These are phyloP conservation scores for Ephialtes manifestator DNA, from an alignment of 2,888 invertebrate species.

Conservation along the genomic window DNA sequence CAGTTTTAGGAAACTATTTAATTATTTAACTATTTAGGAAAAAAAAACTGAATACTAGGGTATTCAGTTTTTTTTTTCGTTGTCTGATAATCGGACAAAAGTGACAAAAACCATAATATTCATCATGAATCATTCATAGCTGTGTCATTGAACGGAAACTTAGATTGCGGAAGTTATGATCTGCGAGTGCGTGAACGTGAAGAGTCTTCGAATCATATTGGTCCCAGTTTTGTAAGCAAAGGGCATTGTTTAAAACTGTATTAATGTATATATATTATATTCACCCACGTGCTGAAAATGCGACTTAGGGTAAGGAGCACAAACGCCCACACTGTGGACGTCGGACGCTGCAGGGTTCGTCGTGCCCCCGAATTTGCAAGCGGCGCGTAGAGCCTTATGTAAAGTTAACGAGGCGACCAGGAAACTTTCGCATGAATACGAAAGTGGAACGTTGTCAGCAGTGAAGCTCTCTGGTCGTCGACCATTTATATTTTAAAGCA, in stretches of 20 bases:
- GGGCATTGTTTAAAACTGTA: neutral
- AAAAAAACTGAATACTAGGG: too few relatives aligned
- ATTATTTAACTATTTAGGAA: too few relatives aligned
- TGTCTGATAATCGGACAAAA: too few relatives aligned
- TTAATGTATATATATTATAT: neutral
- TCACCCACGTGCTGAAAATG: neutral
- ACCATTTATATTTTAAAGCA: conserved; percentile 84
- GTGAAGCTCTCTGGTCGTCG: conserved; percentile 72
- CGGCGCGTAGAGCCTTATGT: conserved; percentile 78
- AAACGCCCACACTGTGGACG: conserved; percentile 30
- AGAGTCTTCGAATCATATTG: neutral
- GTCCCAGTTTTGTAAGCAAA: neutral
- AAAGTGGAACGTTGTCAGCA: conserved; percentile 80
- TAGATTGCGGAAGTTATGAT: neutral
- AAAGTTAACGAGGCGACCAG: conserved; percentile 83
- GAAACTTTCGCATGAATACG: conserved; percentile 84
- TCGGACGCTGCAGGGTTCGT: conserved; percentile 62
- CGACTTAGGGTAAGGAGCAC: conserved; percentile 31
- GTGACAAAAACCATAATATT: neutral
- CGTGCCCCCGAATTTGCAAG: conserved; percentile 77
- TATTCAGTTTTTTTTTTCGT: too few relatives aligned
- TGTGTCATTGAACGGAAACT: neutral
- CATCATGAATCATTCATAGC: neutral
- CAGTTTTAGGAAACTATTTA: too few relatives aligned
- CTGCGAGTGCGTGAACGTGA: neutral